phyloP scores from a whole-genome alignment of 2,888 invertebrate species.

The Harpalus rufipes region DNA sequence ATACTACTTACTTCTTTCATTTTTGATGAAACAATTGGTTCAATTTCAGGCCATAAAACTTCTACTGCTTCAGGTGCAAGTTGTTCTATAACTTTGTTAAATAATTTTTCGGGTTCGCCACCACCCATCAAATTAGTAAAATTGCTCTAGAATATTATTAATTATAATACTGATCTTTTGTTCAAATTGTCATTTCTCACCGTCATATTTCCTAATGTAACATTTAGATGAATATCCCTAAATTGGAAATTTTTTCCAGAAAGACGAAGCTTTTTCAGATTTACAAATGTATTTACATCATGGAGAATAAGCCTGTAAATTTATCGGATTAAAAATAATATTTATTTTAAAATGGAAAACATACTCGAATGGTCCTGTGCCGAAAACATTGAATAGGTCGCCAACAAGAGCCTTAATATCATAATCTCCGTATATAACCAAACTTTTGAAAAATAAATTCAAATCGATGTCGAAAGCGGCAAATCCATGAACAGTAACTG shows the following conservation, averaged over 20 bases:
- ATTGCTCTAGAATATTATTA: constrained; percentile 72
- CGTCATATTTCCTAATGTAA: constrained; percentile 20
- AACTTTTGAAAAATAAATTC: constrained; percentile 75
- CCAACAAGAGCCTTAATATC: constrained; percentile 74
- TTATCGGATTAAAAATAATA: neutral
- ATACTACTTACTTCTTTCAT: constrained; percentile 74
- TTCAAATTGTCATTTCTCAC: neutral
- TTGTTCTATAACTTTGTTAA: constrained; percentile 75
- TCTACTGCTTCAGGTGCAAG: constrained; percentile 76
- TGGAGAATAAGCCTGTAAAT: constrained; percentile 29
- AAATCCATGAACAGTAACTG: constrained; percentile 26
- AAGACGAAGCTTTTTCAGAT: neutral
- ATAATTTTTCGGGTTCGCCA: constrained; percentile 73
- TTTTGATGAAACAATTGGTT: constrained; percentile 74
- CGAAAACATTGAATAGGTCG: constrained; percentile 74
- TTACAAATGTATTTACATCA: constrained; percentile 20
- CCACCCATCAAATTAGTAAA: constrained; percentile 76
- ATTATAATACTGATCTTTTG: neutral
- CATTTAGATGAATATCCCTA: neutral
- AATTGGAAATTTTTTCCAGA: constrained; percentile 20
- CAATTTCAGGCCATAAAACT: constrained; percentile 76
- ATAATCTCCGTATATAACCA: constrained; percentile 75
- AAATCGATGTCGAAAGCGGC: constrained; percentile 70
- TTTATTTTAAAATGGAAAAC: constrained; percentile 45
- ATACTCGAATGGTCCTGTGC: constrained; percentile 76